phyloP scores from a whole-genome alignment of 2,113 vertebrate species.

The Pituophis catenifer region DNA sequence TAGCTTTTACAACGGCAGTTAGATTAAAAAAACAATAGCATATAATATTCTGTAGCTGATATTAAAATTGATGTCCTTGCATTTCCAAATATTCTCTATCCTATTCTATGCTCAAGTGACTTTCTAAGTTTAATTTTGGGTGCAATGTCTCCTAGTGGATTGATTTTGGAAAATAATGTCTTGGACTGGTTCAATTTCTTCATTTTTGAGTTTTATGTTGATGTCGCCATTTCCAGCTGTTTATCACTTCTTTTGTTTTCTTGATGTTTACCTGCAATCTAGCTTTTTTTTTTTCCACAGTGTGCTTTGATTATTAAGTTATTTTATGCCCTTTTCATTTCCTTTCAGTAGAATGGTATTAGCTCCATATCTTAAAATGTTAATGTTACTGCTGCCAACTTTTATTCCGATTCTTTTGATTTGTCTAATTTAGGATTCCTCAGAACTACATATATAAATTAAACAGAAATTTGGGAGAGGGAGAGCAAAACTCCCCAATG shows the following conservation, averaged over 20 bases:
- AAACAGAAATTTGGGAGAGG: background rate
- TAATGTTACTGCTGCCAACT: background rate
- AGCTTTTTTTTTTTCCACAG: background rate
- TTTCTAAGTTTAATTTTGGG: background rate
- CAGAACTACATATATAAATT: background rate
- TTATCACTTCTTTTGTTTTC: too few species aligned
- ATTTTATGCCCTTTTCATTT: background rate
- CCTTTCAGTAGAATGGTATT: background rate
- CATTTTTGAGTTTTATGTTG: background rate
- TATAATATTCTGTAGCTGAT: background rate
- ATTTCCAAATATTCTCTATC: background rate
- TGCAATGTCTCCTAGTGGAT: background rate
- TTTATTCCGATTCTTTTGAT: background rate
- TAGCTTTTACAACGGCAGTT: background rate
- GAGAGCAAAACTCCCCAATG: background rate
- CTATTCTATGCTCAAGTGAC: background rate
- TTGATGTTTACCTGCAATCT: background rate
- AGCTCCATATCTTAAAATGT: background rate
- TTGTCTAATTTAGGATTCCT: background rate
- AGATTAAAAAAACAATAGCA: background rate
- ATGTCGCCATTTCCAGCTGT: background rate
- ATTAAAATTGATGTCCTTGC: background rate
- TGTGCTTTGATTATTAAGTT: background rate
- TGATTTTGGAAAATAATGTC: background rate
- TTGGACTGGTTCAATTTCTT: background rate